Conservation (phyloP, 2,888 invertebrate species). For the Hemistola chrysoprasaria region DNA sequence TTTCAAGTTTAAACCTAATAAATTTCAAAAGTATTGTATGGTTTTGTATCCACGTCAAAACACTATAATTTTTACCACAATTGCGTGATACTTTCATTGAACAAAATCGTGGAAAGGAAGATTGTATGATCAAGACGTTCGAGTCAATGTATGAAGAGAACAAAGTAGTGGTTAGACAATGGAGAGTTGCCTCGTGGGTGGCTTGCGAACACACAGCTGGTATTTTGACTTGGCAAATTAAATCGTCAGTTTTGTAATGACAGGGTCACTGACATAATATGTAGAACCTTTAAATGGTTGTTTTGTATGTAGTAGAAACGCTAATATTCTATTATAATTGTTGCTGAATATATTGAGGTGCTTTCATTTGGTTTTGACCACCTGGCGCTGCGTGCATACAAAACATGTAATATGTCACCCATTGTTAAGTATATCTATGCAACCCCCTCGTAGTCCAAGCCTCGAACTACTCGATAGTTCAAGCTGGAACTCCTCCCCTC, state of each 20-base stretch:
- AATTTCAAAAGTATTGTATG: slow-evolving; percentile 13
- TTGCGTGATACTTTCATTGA: slow-evolving; percentile 31
- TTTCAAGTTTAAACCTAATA: slow-evolving; percentile 4
- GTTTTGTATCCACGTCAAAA: slow-evolving; percentile 16
- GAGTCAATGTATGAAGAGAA: slow-evolving; percentile 38
- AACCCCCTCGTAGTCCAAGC: too few species aligned
- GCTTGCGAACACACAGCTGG: slow-evolving; percentile 45
- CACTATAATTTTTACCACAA: slow-evolving; percentile 30
- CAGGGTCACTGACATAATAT: slow-evolving; percentile 35
- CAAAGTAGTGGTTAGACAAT: slow-evolving; percentile 50
- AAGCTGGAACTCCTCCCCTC: too few species aligned
- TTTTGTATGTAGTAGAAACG: too few species aligned
- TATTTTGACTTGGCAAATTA: slow-evolving; percentile 56
- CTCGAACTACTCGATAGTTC: too few species aligned
- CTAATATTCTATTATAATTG: too few species aligned
- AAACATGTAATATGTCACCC: too few species aligned
- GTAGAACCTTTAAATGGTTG: slow-evolving; percentile 11
- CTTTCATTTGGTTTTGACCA: too few species aligned
- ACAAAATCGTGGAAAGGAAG: slow-evolving; percentile 38
- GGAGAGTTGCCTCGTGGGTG: slow-evolving; percentile 54
- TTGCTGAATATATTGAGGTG: too few species aligned
- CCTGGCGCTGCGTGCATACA: too few species aligned
- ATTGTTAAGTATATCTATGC: too few species aligned
- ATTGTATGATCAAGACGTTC: slow-evolving; percentile 49
- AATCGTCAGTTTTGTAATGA: slow-evolving; percentile 62